These are phyloP conservation scores for Acrossocheilus wenchowensis DNA, from an alignment of 2,797 vertebrate species.

Conservation along the genomic window DNA sequence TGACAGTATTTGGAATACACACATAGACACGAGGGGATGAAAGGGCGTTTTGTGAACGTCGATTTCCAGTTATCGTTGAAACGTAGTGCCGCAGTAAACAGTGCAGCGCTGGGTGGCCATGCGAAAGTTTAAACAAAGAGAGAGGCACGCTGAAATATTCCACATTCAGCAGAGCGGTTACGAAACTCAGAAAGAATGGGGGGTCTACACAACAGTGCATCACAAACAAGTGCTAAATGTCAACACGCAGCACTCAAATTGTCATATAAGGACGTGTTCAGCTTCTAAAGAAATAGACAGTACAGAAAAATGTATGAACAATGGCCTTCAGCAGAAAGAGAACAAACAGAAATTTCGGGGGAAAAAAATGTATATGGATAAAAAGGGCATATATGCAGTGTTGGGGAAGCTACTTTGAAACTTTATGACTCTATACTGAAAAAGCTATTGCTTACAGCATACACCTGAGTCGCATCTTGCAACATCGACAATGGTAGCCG, in stretches of 20 bases:
- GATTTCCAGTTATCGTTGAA: conserved; percentile 64
- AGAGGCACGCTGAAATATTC: conserved; percentile 41
- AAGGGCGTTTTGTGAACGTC: conserved; percentile 57
- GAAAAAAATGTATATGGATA: not conserved
- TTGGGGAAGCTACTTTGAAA: not conserved
- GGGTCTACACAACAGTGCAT: conserved; percentile 30
- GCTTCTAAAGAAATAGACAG: not conserved
- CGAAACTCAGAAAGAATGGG: conserved; percentile 43
- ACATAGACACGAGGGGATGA: conserved; percentile 60
- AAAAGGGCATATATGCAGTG: not conserved
- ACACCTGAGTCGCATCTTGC: not conserved
- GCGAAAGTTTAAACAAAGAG: conserved; percentile 59
- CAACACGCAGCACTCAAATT: conserved; percentile 16
- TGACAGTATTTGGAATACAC: conserved; percentile 67
- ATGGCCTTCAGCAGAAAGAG: not conserved
- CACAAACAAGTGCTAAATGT: conserved; percentile 48
- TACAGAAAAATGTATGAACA: not conserved
- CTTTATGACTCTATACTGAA: not conserved
- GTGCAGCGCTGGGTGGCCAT: conserved; percentile 63
- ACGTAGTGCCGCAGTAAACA: conserved; percentile 60
- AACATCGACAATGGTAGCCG: not conserved
- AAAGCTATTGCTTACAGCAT: not conserved
- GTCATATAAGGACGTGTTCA: conserved; percentile 3
- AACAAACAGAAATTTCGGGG: not conserved
- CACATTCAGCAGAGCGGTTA: conserved; percentile 34